Conservation (phyloP, 2,888 invertebrate genomes). For the Tubiluchus corallicola region DNA sequence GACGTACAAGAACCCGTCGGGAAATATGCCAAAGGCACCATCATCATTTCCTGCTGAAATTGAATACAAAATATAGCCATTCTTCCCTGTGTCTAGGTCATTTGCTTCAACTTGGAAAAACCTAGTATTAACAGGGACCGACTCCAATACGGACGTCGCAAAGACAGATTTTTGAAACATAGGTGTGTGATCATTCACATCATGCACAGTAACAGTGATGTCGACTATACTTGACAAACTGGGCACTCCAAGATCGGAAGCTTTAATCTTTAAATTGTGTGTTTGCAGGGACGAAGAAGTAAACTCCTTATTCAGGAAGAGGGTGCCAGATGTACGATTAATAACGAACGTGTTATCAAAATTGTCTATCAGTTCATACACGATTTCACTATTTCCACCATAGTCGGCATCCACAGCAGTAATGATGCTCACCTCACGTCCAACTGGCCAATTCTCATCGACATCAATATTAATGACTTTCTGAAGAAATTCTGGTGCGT, state of each 20-base stretch:
- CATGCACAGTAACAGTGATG: conserved; percentile 51
- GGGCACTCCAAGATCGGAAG: conserved; percentile 56
- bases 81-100: conserved; percentile 22
- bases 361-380: conserved; percentile 59
- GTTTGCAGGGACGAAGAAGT: neutral
- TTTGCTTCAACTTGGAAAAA: conserved; percentile 20
- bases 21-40: conserved; percentile 77
- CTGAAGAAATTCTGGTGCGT: conserved; percentile 43
- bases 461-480: conserved; percentile 40
- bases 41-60: conserved; percentile 71
- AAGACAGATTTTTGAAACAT: conserved; percentile 78
- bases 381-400: conserved; percentile 66
- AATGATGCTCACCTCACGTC: conserved; percentile 74
- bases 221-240: conserved; percentile 49
- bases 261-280: conserved; percentile 33
- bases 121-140: conserved; percentile 69
- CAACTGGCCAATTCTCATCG: conserved; percentile 75
- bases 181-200: conserved; percentile 88
- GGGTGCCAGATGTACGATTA: conserved; percentile 64
- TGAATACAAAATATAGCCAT: conserved; percentile 28
- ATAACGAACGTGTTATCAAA: conserved; percentile 57
- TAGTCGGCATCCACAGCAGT: conserved; percentile 69
- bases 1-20: conserved; percentile 78
- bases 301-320: conserved; percentile 56
- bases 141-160: conserved; percentile 75